Evolutionary conservation across 2,113 vertebrate species (phyloP).

Genomic region (Platycercus adscitus): DNA sequence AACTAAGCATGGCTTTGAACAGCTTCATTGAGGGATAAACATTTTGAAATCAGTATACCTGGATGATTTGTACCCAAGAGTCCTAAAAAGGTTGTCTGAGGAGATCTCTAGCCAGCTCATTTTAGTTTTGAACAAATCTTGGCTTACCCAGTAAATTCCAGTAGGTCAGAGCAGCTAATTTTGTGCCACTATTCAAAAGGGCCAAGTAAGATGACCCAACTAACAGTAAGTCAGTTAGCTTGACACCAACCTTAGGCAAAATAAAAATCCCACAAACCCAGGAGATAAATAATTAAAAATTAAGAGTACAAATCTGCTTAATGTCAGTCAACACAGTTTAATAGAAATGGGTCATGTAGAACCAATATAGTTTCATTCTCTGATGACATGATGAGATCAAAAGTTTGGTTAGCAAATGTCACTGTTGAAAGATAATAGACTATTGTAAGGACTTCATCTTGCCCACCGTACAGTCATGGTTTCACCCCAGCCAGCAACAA

Average conservation of each 20-base stretch:
- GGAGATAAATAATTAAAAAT: background rate
- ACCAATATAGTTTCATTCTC: background rate
- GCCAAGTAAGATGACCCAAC: background rate
- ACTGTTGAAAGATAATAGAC: background rate
- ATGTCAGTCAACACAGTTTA: background rate
- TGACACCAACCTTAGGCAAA: background rate
- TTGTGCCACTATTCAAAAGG: background rate
- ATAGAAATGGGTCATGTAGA: background rate
- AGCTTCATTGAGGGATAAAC: slow-evolving; percentile 11
- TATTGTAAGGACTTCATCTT: background rate
- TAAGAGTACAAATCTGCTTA: background rate
- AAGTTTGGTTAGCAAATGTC: background rate
- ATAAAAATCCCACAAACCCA: background rate
- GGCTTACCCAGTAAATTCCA: background rate
- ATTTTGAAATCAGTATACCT: background rate
- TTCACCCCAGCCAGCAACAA: background rate
- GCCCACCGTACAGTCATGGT: background rate
- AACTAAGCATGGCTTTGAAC: slow-evolving; percentile 26
- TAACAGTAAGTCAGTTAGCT: background rate
- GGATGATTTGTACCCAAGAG: background rate
- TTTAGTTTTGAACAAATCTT: slow-evolving; percentile 24
- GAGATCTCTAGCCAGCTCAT: background rate
- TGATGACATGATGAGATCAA: background rate
- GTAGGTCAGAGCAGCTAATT: background rate
- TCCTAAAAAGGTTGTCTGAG: slow-evolving; percentile 26